Conservation (phyloP, 1,140 invertebrate genomes). For the Plectrocnemia conspersa region DNA sequence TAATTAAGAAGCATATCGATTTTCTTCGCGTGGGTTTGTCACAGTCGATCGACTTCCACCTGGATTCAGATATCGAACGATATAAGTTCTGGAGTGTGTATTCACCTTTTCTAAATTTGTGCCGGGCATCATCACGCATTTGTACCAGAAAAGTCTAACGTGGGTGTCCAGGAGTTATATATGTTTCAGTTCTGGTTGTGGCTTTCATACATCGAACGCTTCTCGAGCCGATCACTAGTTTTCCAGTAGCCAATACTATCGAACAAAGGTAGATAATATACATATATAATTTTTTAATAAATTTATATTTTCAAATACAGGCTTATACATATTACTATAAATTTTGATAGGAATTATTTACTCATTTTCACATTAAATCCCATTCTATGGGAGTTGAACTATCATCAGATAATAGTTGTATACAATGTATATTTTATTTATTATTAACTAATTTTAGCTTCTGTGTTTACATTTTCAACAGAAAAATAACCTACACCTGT, state of each 20-base stretch:
- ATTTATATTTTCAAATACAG: conserved; percentile 3
- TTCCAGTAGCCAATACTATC: no score
- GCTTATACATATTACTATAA: conserved; percentile 1
- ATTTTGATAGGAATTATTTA: not conserved
- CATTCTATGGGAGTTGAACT: no score
- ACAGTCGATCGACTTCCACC: no score
- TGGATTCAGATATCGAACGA: no score
- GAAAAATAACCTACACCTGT: conserved; percentile 10
- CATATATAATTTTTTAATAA: conserved; percentile 2
- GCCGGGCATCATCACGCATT: conserved; percentile 1
- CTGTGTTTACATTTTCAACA: no score
- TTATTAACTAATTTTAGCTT: no score
- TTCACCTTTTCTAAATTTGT: conserved; percentile 16
- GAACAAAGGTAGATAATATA: conserved; percentile 7
- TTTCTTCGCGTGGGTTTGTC: no score
- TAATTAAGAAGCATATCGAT: no score
- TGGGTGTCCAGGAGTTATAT: conserved; percentile 13
- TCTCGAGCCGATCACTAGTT: conserved; percentile 13
- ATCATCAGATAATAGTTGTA: no score
- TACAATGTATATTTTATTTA: no score
- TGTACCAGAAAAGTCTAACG: conserved; percentile 12
- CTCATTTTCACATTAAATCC: no score
- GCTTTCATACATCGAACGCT: not conserved
- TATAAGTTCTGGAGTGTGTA: conserved; percentile 15
- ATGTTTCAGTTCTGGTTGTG: not conserved